A percentile compares a stretch with the other conserved stretches of the same genome.
Evolutionary conservation across 2,113 vertebrate species (phyloP).

Genomic region (Gavia stellata): DNA sequence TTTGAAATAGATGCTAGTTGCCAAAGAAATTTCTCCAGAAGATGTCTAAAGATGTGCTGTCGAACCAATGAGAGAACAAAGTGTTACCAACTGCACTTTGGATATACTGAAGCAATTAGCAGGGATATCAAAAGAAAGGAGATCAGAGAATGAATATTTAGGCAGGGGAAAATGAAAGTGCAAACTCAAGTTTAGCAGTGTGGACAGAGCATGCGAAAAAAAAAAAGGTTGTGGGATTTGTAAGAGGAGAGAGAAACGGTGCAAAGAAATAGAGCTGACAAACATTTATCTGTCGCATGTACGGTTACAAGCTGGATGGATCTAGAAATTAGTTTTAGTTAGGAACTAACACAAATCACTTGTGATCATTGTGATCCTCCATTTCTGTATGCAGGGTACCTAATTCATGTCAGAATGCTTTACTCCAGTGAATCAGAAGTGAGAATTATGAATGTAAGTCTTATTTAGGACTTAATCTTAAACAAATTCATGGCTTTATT

Average conservation of each 20-base stretch:
- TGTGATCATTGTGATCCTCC: not conserved
- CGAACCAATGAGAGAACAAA: not conserved
- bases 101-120: not conserved
- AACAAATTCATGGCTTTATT: not conserved
- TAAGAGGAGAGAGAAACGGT: not conserved
- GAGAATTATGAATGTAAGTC: not conserved
- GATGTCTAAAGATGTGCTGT: not conserved
- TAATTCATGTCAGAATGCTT: not conserved
- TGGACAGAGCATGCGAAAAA: not conserved
- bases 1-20: not conserved
- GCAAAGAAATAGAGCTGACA: not conserved
- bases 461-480: not conserved
- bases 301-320: not conserved
- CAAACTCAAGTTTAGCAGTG: not conserved
- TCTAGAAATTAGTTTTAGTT: not conserved
- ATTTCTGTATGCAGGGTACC: not conserved
- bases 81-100: not conserved
- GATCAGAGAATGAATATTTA: not conserved
- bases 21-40: not conserved
- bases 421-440: not conserved
- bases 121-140: not conserved
- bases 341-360: not conserved
- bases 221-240: not conserved
- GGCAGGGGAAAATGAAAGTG: not conserved
- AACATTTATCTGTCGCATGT: not conserved